These are phyloP conservation scores for Hydrozoanthus gracilis DNA, from an alignment of 92 coral and sea anemone genomes.

Conservation along the genomic window DNA sequence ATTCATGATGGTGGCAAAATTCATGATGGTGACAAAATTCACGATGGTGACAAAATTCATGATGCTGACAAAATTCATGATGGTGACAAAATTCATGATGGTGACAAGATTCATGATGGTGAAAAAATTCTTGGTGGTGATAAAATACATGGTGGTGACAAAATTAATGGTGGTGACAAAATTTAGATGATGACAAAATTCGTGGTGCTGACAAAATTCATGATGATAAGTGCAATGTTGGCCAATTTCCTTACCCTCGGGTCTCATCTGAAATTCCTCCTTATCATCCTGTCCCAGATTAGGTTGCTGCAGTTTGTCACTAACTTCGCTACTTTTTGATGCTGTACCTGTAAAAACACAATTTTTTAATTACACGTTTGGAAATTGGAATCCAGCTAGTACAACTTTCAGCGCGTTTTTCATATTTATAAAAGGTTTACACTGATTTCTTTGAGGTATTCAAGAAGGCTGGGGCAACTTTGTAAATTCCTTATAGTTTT, in stretches of 20 bases:
- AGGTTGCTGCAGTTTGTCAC: neutral
- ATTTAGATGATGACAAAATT: neutral
- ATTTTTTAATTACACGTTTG: neutral
- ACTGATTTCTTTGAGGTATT: neutral
- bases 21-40: neutral
- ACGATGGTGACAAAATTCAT: neutral
- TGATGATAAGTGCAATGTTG: too few relatives aligned
- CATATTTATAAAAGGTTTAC: neutral
- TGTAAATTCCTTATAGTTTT: too few relatives aligned
- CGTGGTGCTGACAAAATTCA: neutral
- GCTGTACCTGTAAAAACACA: constrained; percentile 11
- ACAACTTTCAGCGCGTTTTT: neutral
- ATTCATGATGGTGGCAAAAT: too few relatives aligned
- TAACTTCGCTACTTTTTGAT: constrained; percentile 1
- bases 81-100: too few relatives aligned
- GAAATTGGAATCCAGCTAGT: neutral
- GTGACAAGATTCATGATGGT: too few relatives aligned
- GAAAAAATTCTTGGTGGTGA: neutral
- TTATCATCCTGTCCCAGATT: constrained; percentile 24
- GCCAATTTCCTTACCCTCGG: constrained; percentile 1
- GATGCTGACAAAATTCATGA: neutral
- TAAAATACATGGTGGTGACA: neutral
- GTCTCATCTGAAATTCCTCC: constrained; percentile 5
- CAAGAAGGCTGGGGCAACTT: too few relatives aligned
- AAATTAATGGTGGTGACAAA: neutral